Evolutionary conservation across 2,888 invertebrate genomes (phyloP).

Genomic region (Quadroppia sp.): DNA sequence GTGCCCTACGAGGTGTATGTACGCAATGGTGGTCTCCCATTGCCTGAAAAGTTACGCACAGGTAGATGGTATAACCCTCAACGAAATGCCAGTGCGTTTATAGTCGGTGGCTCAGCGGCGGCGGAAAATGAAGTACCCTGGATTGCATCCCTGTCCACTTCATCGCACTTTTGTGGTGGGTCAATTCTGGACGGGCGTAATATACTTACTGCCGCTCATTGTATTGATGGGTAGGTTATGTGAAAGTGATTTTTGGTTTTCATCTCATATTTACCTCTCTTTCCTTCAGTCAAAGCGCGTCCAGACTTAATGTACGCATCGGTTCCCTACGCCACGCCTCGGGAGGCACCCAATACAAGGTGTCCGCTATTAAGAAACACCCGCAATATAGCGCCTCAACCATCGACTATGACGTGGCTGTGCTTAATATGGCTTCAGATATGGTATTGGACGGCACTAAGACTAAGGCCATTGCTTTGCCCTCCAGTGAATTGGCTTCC

Average conservation of each 20-base stretch:
- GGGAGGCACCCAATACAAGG: neutral
- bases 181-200: neutral
- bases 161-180: conserved; percentile 11
- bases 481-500: neutral
- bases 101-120: neutral
- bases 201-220: conserved; percentile 21
- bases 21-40: conserved; percentile 4
- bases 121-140: neutral
- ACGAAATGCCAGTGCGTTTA: neutral
- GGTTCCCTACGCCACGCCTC: conserved; percentile 6
- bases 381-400: neutral
- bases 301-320: neutral
- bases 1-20: conserved; percentile 18
- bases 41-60: neutral
- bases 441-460: neutral
- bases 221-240: conserved; percentile 13
- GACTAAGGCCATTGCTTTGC: neutral
- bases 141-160: neutral
- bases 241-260: too few species aligned
- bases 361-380: conserved; percentile 1
- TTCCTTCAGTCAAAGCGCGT: neutral
- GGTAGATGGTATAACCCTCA: neutral
- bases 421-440: neutral
- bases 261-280: neutral
- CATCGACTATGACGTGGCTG: conserved; percentile 38